Percentiles rank a stretch among this genome's conserved stretches.
phyloP scores from a whole-genome alignment of 2,113 vertebrate species.

The Pteronura brasiliensis region DNA sequence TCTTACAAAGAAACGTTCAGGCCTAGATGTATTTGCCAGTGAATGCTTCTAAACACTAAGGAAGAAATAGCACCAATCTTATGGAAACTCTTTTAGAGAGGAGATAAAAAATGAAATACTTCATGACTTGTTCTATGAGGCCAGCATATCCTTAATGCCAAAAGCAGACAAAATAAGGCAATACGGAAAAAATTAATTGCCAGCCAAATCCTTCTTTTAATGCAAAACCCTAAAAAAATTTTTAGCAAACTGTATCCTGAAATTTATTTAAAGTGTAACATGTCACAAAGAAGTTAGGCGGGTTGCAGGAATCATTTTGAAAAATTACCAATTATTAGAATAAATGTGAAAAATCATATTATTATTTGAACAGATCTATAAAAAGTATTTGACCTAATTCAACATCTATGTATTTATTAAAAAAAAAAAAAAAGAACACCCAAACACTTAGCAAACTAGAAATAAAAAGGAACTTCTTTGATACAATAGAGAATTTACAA shows the following conservation, averaged over 20 bases:
- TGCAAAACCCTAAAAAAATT: neutral
- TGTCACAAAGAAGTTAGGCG: neutral
- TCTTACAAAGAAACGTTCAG: neutral
- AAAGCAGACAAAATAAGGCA: neutral
- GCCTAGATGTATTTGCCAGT: neutral
- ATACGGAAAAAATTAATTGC: neutral
- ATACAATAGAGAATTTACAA: neutral
- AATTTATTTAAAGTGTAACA: neutral
- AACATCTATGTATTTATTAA: neutral
- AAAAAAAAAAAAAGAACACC: neutral
- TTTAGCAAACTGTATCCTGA: neutral
- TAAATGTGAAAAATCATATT: neutral
- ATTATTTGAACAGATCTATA: neutral
- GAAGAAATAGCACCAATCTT: neutral
- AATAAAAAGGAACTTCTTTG: constrained; percentile 24
- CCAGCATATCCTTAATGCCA: neutral
- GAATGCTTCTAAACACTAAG: neutral
- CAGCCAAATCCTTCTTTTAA: neutral
- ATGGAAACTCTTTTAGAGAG: neutral
- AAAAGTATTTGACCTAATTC: neutral
- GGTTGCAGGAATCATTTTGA: neutral
- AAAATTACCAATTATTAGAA: neutral
- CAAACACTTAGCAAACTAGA: neutral
- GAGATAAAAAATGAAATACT: neutral
- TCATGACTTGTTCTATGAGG: neutral